Evolutionary conservation across 2,888 invertebrate species (phyloP), one percentile per base, ranked within the genome.

Genomic region (Pterobdella sp.): DNA sequence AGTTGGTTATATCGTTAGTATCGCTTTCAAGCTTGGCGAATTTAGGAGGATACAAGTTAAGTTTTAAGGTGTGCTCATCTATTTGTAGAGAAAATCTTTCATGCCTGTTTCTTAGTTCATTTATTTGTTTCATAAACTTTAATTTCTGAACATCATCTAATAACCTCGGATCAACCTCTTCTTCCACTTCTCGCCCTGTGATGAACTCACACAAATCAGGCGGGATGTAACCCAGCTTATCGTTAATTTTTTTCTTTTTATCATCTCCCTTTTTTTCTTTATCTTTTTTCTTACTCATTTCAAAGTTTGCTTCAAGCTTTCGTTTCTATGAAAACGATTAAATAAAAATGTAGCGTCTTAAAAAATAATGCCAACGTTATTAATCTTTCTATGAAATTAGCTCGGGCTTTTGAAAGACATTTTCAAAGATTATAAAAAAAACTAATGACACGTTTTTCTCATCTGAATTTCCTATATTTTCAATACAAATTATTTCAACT

Each of bases 11-110:
- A 32, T 71, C 63, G 36, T 60, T 60, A 34, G 71, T 60, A 37
- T 71, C 71, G n/a, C 32, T 52, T 35, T 71, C 71, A 1, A 71
- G 52, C 36, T 71, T 71, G n/a, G 60, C 52, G 37, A 71, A 71
- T 52, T 71, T 71, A 10, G 71, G n/a, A 26, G 71, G 71, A 60
- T 71, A 71, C 1, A 71, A 26, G 1, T 60, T 71, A 34, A 71
- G 37, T 22, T 71, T 71, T 1, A 71, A n/a, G 34, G 31, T 71
- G 35, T 35, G 18, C 63, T 71, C 71, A 35, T 71, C 71, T 14
- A 63, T 60, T 37, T 71, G 71, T n/a, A n/a, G 18, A 3, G 71
- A 34, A 36, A 36, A 71, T 52, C 63, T 71, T n/a, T 71, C 71
- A n/a, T 52, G 34, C 29, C 71, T 71, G 3, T 71, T 34, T 34